These are phyloP conservation scores for Tychaedon coryphoeus DNA, from an alignment of 2,113 vertebrate genomes.

Conservation along the genomic window DNA sequence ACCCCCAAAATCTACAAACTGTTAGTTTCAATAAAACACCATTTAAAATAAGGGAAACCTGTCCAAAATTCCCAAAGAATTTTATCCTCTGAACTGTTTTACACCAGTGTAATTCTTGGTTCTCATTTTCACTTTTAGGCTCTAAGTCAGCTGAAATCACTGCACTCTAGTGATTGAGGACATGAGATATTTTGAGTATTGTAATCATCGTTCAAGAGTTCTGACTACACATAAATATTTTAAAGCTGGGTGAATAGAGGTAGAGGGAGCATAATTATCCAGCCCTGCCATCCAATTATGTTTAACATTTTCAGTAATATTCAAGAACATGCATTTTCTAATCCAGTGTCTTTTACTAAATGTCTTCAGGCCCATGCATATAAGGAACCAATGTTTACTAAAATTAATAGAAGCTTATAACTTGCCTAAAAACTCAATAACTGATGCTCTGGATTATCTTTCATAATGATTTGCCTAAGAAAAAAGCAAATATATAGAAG, in stretches of 20 bases:
- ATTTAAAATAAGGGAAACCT: background rate
- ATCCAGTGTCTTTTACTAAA: background rate
- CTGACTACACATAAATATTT: background rate
- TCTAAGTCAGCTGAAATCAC: background rate
- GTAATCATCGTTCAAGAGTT: background rate
- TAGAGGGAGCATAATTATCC: background rate
- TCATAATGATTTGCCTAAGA: background rate
- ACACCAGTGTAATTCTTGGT: accelerated
- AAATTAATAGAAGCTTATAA: background rate
- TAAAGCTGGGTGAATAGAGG: background rate
- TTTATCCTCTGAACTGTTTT: background rate
- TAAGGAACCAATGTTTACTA: background rate
- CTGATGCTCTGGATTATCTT: background rate
- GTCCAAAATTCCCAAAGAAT: background rate
- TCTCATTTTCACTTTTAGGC: background rate
- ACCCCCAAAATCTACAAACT: background rate
- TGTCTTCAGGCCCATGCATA: background rate
- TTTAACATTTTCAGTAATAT: background rate
- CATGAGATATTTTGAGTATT: background rate
- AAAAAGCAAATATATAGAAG: background rate
- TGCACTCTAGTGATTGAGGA: background rate
- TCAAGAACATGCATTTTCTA: background rate
- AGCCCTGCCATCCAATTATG: background rate
- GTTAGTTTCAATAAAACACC: background rate
- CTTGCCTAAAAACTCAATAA: background rate